These are phyloP conservation scores for Liodrosophila aerea DNA, from an alignment of 2,888 invertebrate species.

Conservation along the genomic window DNA sequence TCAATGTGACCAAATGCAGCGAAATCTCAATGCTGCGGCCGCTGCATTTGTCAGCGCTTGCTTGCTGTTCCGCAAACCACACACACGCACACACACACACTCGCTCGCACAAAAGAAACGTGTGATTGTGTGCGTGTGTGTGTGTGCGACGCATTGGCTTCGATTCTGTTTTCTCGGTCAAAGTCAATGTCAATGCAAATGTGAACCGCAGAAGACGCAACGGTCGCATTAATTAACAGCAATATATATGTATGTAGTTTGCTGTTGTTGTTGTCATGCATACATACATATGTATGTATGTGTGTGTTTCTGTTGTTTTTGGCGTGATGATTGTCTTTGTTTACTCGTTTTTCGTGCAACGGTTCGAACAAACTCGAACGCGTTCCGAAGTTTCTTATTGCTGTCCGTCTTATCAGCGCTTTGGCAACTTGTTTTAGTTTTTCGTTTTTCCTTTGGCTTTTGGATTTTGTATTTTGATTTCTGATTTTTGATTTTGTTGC, in stretches of 20 bases:
- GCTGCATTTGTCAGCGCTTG: no score
- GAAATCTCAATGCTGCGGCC: no score
- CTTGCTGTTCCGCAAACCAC: background rate
- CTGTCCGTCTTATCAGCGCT: slow-evolving; percentile 42
- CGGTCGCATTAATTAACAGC: slow-evolving; percentile 40
- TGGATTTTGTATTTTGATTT: slow-evolving; percentile 10
- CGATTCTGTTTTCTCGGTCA: slow-evolving; percentile 74
- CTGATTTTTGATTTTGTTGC: slow-evolving; percentile 21
- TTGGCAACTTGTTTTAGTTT: slow-evolving; percentile 44
- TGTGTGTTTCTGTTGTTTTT: slow-evolving; percentile 10
- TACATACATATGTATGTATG: slow-evolving; percentile 15
- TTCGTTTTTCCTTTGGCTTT: slow-evolving; percentile 1
- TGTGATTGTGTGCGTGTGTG: background rate
- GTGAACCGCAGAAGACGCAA: slow-evolving; percentile 39
- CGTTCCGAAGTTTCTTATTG: slow-evolving; percentile 52
- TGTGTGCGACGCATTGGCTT: slow-evolving; percentile 59
- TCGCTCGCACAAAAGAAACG: background rate
- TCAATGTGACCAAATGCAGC: no score
- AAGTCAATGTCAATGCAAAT: slow-evolving; percentile 79
- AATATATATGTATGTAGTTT: slow-evolving; percentile 6
- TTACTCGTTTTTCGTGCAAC: slow-evolving; percentile 46
- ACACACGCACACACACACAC: background rate
- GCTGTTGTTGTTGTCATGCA: slow-evolving; percentile 9
- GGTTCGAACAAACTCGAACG: slow-evolving; percentile 50
- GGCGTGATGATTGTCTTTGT: slow-evolving; percentile 10